A percentile compares a stretch with the other conserved stretches of the same genome.
Evolutionary conservation across 2,113 vertebrate genomes (phyloP).

Genomic region (Orycteropus afer): DNA sequence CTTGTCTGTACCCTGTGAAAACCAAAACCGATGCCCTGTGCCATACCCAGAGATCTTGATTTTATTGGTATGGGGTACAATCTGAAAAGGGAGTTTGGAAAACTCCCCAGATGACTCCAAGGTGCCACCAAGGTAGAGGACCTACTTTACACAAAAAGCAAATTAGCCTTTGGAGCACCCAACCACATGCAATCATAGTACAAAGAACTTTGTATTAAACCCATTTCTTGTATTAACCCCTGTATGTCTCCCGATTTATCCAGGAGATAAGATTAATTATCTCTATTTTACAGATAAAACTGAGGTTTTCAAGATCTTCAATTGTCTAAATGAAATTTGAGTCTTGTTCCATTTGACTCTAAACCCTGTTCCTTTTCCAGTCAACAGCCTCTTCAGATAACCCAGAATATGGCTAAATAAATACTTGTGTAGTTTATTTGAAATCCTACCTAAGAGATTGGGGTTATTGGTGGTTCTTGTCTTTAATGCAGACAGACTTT

Average conservation of each 20-base stretch:
- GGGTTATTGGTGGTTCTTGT: not conserved
- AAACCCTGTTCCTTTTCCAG: not conserved
- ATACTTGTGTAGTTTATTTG: not conserved
- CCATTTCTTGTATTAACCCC: not conserved
- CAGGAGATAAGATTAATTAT: not conserved
- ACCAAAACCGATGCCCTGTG: not conserved
- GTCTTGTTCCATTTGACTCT: slow-evolving; percentile 11
- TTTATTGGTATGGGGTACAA: not conserved
- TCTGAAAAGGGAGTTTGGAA: not conserved
- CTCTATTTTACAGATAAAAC: slow-evolving; percentile 26
- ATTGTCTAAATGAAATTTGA: not conserved
- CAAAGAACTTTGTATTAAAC: not conserved
- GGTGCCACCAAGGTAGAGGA: not conserved
- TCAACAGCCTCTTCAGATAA: not conserved
- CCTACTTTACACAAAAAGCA: not conserved
- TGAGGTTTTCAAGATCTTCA: not conserved
- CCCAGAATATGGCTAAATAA: slow-evolving; percentile 29
- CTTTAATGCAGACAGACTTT: not conserved
- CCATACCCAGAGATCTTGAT: not conserved
- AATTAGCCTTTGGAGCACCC: not conserved
- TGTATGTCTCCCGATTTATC: not conserved
- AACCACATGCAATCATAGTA: not conserved
- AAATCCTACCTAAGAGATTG: not conserved
- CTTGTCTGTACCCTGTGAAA: not conserved
- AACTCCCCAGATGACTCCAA: not conserved